A percentile compares a stretch with the other conserved stretches of the same genome.
phyloP scores from a whole-genome alignment of 2,113 vertebrate species.

The Epinephelus cyanopodus region DNA sequence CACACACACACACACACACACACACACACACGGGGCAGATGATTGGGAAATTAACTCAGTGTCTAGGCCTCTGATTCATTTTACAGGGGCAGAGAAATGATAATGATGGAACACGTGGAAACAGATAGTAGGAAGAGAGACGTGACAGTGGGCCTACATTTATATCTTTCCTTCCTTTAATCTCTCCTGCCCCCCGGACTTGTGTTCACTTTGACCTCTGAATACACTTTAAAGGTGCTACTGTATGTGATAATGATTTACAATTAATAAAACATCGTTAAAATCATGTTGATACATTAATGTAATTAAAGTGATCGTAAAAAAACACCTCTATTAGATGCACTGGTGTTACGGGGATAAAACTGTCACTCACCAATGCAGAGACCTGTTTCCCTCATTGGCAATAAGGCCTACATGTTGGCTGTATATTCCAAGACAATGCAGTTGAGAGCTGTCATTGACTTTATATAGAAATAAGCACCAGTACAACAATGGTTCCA shows the following conservation, averaged over 20 bases:
- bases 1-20: slow-evolving; percentile 3
- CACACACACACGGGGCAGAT: background rate
- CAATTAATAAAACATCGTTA: background rate
- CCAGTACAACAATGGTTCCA: background rate
- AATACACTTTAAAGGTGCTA: slow-evolving; percentile 4
- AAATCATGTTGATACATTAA: slow-evolving; percentile 5
- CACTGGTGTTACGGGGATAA: background rate
- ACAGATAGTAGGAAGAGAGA: slow-evolving; percentile 38
- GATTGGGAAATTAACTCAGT: slow-evolving; percentile 42
- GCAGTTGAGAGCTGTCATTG: background rate
- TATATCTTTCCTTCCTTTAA: slow-evolving; percentile 34
- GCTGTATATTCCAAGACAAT: too few relatives aligned
- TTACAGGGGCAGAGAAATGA: slow-evolving; percentile 40
- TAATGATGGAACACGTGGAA: slow-evolving; percentile 35
- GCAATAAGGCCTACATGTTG: background rate
- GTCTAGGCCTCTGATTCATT: slow-evolving; percentile 42
- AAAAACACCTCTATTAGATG: background rate
- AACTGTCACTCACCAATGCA: background rate
- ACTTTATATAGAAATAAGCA: background rate
- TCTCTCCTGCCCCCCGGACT: slow-evolving; percentile 8
- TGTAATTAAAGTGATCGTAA: slow-evolving; percentile 14
- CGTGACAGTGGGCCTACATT: slow-evolving; percentile 13
- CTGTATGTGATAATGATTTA: background rate
- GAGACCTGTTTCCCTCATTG: background rate
- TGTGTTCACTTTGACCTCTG: slow-evolving; percentile 1